These are phyloP conservation scores for Drosophila infuscata DNA, from an alignment of 2,888 invertebrate genomes.

Conservation along the genomic window DNA sequence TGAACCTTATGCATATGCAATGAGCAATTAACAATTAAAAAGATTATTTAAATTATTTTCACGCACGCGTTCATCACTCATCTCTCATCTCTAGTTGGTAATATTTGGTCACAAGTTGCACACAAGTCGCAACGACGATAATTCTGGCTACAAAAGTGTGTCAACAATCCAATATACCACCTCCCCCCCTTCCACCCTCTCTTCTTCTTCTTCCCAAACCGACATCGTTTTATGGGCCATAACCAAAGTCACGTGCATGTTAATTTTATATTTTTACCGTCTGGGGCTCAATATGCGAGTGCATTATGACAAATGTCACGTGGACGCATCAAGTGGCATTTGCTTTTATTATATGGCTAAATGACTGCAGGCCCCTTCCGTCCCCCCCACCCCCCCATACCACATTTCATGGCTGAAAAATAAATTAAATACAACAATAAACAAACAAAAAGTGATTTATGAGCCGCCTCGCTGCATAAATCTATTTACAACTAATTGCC, in stretches of 20 bases:
- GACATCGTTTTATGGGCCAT: conserved; percentile 33
- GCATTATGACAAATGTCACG: conserved; percentile 58
- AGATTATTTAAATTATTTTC: neutral
- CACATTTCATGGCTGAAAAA: conserved; percentile 36
- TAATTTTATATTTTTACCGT: conserved; percentile 40
- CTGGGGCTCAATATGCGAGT: conserved; percentile 9
- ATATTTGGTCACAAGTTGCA: conserved; percentile 21
- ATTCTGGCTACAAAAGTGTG: conserved; percentile 43
- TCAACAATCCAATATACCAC: conserved; percentile 25
- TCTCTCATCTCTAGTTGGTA: neutral
- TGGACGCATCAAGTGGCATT: conserved; percentile 49
- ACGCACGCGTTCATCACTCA: conserved; percentile 19
- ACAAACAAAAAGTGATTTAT: conserved; percentile 53
- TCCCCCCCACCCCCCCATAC: neutral
- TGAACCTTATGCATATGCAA: conserved; percentile 4
- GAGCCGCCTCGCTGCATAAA: conserved; percentile 46
- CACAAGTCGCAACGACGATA: conserved; percentile 14
- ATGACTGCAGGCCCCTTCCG: neutral
- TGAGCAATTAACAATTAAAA: conserved; percentile 9
- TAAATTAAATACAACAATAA: conserved; percentile 53
- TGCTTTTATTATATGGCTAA: conserved; percentile 40
- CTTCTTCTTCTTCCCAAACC: no score
- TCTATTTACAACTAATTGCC: conserved; percentile 70
- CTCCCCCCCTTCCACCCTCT: neutral
- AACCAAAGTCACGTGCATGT: conserved; percentile 58